These are phyloP conservation scores for Chascanopsetta lugubris DNA, from an alignment of 2,113 vertebrate species.

Conservation along the genomic window DNA sequence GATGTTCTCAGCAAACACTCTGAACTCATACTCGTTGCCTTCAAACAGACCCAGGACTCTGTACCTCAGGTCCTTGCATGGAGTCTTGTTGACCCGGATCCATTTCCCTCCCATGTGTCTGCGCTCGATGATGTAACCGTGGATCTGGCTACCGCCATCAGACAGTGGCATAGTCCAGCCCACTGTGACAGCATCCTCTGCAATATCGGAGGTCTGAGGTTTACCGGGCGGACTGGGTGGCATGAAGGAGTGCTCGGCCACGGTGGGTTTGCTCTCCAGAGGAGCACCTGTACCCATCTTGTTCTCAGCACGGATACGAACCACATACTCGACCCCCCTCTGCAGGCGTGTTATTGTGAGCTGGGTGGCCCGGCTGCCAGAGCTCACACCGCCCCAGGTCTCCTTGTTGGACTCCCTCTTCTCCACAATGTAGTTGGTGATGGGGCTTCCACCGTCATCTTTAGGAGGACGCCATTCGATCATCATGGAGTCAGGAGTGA, in stretches of 20 bases:
- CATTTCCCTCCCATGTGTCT: constrained; percentile 95
- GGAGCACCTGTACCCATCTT: constrained; percentile 95
- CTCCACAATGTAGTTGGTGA: constrained; percentile 95
- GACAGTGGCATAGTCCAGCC: constrained; percentile 93
- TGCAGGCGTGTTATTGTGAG: constrained; percentile 91
- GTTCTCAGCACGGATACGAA: constrained; percentile 95
- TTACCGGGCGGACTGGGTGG: constrained; percentile 94
- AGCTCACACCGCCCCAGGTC: constrained; percentile 94
- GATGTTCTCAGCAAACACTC: constrained; percentile 97
- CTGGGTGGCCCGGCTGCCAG: constrained; percentile 88
- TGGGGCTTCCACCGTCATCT: constrained; percentile 94
- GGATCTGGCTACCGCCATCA: constrained; percentile 95
- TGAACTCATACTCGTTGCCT: constrained; percentile 95
- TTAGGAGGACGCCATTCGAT: constrained; percentile 97
- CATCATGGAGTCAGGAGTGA: constrained; percentile 93
- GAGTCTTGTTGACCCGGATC: constrained; percentile 95
- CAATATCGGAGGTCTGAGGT: constrained; percentile 88
- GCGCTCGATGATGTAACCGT: constrained; percentile 93
- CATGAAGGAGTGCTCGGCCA: constrained; percentile 93
- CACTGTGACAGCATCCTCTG: constrained; percentile 92
- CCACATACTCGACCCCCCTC: constrained; percentile 91
- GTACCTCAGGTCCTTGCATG: constrained; percentile 91
- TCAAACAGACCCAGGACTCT: constrained; percentile 94
- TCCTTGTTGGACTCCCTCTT: constrained; percentile 95
- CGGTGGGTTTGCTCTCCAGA: constrained; percentile 91